These are phyloP conservation scores for Triplophysa tibetana DNA, from an alignment of 2,113 vertebrate species.

Conservation along the genomic window DNA sequence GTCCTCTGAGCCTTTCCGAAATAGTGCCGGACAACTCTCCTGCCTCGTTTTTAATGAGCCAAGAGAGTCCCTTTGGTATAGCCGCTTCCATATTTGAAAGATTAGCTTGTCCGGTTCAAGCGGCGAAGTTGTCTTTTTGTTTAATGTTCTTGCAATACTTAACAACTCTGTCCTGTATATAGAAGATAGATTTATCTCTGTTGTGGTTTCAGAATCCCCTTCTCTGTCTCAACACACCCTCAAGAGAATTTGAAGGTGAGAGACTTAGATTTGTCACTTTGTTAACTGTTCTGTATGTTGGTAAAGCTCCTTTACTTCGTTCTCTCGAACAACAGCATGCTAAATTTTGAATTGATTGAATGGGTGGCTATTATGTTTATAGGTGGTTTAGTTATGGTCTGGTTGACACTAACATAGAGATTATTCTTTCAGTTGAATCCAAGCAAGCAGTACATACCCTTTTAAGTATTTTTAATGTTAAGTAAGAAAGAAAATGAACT, in stretches of 20 bases:
- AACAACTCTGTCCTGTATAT: not conserved
- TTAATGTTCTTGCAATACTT: constrained; percentile 3
- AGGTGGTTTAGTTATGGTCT: too few relatives aligned
- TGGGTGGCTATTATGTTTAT: not conserved
- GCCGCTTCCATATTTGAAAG: constrained; percentile 22
- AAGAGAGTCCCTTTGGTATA: constrained; percentile 5
- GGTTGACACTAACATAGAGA: too few relatives aligned
- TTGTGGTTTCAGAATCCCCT: not conserved
- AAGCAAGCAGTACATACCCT: too few relatives aligned
- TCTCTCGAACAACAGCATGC: not conserved
- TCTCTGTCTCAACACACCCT: not conserved
- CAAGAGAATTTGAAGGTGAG: not conserved
- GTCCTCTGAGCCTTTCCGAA: constrained; percentile 8
- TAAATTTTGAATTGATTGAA: not conserved
- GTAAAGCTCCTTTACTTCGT: not conserved
- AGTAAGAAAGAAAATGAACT: too few relatives aligned
- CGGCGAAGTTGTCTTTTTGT: not conserved
- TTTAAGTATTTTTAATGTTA: too few relatives aligned
- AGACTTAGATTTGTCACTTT: not conserved
- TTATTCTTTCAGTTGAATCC: too few relatives aligned
- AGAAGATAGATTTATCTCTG: not conserved
- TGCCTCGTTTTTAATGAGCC: constrained; percentile 12
- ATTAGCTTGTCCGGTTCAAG: constrained; percentile 27
- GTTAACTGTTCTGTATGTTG: not conserved
- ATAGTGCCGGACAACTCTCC: constrained; percentile 29